Evolutionary conservation across 2,888 invertebrate species (phyloP), one percentile per base, ranked within the genome.

Genomic region (Anodontia alba): DNA sequence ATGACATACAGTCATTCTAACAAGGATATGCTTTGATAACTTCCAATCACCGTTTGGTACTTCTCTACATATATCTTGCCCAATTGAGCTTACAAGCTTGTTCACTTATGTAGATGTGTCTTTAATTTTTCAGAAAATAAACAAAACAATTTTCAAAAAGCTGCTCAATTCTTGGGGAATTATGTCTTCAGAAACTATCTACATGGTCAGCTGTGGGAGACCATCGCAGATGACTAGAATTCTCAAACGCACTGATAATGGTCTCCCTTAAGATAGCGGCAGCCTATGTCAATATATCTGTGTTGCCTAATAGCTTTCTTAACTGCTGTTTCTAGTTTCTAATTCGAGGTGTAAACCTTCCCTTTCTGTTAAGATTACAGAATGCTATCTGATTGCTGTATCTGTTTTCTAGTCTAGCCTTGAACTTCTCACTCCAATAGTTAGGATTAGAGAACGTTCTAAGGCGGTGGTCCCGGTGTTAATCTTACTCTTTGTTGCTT

Each of bases 11-110:
- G 83, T 70, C 84, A 84, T 82, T 67, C 76, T 29, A 15, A 87
- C 15, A 15, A 83, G 67, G 8, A 83, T 78, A 43, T 83, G 80
- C 51, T 83, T 84, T 49, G 78, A 78, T 12, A 80, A 29, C 66
- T 84, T 84, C 83, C 80, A 81, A 29, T 77, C 51, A 12, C 82
- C 83, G 74, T 79, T 75, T 36, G 80, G 82, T 20, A 73, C 87
- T 54, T 80, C 86, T n/a, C 84, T 54, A 68, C 86, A 86, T 10
- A 86, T 78, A 54, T 83, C 82, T 70, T 86, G 81, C 1, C 82
- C 86, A 49, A 87, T 73, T 1, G 82, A 81, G 20, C 15, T 42
- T 8, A 80, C 80, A n/a, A 81, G 71, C 36, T 78, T 57, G 31
- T 46, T 43, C 29, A 62, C 31, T n/a, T 70, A 68, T 38, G 67